Evolutionary conservation across 2,797 vertebrate genomes (phyloP), one percentile per base, ranked within the genome.

Genomic region (Siniperca undulata): DNA sequence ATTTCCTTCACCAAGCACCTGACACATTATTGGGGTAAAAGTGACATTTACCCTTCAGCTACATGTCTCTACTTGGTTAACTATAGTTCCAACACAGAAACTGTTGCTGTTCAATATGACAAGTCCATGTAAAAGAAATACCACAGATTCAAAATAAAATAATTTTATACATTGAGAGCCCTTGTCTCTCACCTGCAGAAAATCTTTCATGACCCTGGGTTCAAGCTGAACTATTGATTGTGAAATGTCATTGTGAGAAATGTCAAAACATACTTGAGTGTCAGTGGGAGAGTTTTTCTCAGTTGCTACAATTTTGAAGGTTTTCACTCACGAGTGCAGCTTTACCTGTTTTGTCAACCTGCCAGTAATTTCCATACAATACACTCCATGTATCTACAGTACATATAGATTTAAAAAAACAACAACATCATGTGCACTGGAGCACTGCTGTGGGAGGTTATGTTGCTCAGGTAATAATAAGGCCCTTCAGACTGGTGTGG

Each of bases 21-120:
- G 84, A 88, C 89, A 90, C 84, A 84, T 86, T 85, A 81, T 55
- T 44, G 60, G 38, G 62, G 66, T 60, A 82, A 83, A 83, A 84
- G 48, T 83, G 84, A 82, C 84, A 86, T 90, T 85, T 87, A 64
- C 40, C 86, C 88, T 83, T 84, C 74, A 89, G 87, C 86, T 86
- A 76, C 64, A 75, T 80, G 36, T 83, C 77, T 84, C 40, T 55
- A 73, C 71, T 77, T 80, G 70, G 80, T 78, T 86, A 91, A 91
- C 79, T 81, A 83, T 38, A 62, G 64, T 44, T 50, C 67, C 62
- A 69, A 64, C 56, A 77, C 38, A 69, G 66, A 78, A 76, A 59
- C 22, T 56, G 40, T 44, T 75, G 62, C 71, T 85, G 73, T 76
- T 86, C 20, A 42, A 78, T 83, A 55, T 86, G 81, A 88, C 85